Evolutionary conservation across 2,113 vertebrate genomes (phyloP).

Genomic region (Microcebus griseorufus): DNA sequence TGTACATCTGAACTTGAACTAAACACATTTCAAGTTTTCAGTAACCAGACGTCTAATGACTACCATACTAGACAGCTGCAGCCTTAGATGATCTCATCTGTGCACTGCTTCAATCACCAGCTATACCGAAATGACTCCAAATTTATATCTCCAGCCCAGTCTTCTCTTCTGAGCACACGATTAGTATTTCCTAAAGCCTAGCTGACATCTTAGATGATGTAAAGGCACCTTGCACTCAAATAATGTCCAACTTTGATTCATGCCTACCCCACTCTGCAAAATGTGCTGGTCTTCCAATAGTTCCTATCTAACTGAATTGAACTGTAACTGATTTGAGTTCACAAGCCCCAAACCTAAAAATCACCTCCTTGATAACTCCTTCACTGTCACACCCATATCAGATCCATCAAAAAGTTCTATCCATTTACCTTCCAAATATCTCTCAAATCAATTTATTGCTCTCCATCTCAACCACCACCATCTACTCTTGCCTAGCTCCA

Average conservation of each 20-base stretch:
- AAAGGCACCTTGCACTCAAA: not conserved
- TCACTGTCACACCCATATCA: not conserved
- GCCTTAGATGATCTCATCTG: not conserved
- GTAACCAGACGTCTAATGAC: not conserved
- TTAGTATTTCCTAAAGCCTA: not conserved
- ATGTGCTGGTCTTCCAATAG: not conserved
- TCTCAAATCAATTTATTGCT: not conserved
- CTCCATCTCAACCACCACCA: not conserved
- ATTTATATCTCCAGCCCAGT: not conserved
- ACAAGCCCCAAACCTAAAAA: slow-evolving; percentile 13
- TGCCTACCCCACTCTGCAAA: not conserved
- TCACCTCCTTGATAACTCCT: not conserved
- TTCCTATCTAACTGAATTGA: not conserved
- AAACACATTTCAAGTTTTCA: not conserved
- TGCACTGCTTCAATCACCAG: not conserved
- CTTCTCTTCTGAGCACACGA: not conserved
- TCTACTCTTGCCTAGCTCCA: not conserved
- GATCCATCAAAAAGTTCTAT: slow-evolving; percentile 10
- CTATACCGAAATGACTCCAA: not conserved
- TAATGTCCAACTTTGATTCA: slow-evolving; percentile 2
- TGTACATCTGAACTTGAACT: slow-evolving; percentile 24
- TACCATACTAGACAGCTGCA: not conserved
- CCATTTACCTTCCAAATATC: not conserved
- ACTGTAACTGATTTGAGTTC: not conserved
- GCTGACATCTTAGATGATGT: slow-evolving; percentile 7